phyloP scores from a whole-genome alignment of 2,888 invertebrate species.

The Lasioglossum oenotherae region DNA sequence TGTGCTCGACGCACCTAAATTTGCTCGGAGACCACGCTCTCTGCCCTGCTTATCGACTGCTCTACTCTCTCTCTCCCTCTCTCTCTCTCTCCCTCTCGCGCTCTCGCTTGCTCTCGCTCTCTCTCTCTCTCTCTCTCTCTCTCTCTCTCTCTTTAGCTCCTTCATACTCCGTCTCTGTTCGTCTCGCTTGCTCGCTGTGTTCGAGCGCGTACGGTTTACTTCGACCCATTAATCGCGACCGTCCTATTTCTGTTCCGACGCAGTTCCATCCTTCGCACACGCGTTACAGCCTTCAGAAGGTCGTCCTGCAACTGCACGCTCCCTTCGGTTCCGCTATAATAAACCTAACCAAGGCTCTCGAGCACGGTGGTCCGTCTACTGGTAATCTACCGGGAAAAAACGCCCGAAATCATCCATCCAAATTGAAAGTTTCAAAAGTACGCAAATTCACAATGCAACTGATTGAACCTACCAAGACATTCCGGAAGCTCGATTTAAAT shows the following conservation, averaged over 20 bases:
- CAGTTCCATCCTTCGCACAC: conserved; percentile 23
- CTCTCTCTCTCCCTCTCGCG: too few relatives aligned
- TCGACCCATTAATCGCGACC: conserved; percentile 43
- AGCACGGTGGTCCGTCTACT: neutral
- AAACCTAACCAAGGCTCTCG: conserved; percentile 2
- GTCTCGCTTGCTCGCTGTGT: neutral
- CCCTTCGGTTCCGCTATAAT: neutral
- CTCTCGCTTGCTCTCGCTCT: neutral
- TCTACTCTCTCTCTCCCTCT: neutral
- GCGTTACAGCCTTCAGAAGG: neutral
- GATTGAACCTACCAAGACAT: too few relatives aligned
- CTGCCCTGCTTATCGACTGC: conserved; percentile 34
- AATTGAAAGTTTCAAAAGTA: too few relatives aligned
- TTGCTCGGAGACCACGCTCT: conserved; percentile 27
- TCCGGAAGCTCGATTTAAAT: too few relatives aligned
- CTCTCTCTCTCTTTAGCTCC: neutral
- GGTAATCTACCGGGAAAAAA: too few relatives aligned
- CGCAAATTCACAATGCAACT: too few relatives aligned
- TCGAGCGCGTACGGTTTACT: conserved; percentile 40
- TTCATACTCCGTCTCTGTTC: neutral
- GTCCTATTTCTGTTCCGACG: conserved; percentile 42
- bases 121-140: neutral
- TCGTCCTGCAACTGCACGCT: neutral
- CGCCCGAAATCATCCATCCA: too few relatives aligned
- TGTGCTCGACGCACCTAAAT: conserved; percentile 34